Base-by-base conservation (phyloP, 2,888 invertebrate species). In the Scaptomyza reducta region DNA sequence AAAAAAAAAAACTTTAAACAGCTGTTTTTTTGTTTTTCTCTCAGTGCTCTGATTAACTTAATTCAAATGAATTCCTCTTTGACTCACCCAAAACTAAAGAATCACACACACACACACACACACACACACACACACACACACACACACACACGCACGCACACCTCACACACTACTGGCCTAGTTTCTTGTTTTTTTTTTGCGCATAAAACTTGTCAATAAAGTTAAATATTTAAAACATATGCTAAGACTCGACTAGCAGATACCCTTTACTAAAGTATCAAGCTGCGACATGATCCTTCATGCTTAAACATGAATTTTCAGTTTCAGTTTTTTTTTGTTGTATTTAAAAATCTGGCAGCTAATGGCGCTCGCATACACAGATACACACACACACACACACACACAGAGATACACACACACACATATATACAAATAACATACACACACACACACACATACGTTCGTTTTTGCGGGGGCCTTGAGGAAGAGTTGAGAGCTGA, bases 281-380 rank as follows among this genome's bases (percentile, higher is more conserved):
- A n/a, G n/a, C n/a, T n/a, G n/a, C n/a, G n/a, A n/a, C n/a, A n/a
- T n/a, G n/a, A n/a, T n/a, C n/a, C n/a, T n/a, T n/a, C n/a, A n/a
- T n/a, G n/a, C n/a, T n/a, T n/a, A n/a, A n/a, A n/a, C n/a, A n/a
- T n/a, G n/a, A n/a, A n/a, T n/a, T n/a, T n/a, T n/a, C n/a, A n/a
- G n/a, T n/a, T n/a, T n/a, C n/a, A n/a, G n/a, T n/a, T n/a, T n/a
- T n/a, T n/a, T n/a, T n/a, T n/a, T n/a, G n/a, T n/a, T n/a, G 82
- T 88, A 83, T 83, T 83, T 83, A 83, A 82, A 88, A 82, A 82
- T 79, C 87, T 83, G 77, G 66, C 70, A 79, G 84, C 88, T 88
- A 82, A 82, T 82, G 88, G 88, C 76, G 81, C 88, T 65, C 62
- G 66, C 59, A 66, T 64, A 68, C 65, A 76, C 53, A 66, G 47